phyloP scores from a whole-genome alignment of 2,113 vertebrate genomes.

The Setophaga petechia region DNA sequence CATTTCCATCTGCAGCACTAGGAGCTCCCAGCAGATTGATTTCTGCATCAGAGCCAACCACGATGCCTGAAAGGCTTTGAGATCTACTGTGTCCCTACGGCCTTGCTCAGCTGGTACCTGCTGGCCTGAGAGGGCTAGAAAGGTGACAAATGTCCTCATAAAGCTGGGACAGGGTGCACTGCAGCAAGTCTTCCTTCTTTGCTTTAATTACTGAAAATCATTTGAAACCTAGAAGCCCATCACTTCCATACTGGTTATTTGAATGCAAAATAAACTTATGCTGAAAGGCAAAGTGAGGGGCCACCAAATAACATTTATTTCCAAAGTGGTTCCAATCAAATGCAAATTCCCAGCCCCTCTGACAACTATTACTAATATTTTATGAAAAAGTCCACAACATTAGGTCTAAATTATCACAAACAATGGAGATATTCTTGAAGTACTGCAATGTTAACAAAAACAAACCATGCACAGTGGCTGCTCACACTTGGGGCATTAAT shows the following conservation, averaged over 20 bases:
- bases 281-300: background rate
- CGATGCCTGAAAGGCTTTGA: background rate
- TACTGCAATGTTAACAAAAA: constrained; percentile 42
- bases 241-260: background rate
- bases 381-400: constrained; percentile 39
- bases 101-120: background rate
- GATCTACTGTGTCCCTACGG: background rate
- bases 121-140: background rate
- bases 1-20: background rate
- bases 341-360: constrained; percentile 50
- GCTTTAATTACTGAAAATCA: constrained; percentile 38
- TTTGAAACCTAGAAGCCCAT: background rate
- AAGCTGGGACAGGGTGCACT: background rate
- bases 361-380: constrained; percentile 43
- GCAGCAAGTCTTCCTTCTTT: background rate
- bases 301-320: constrained; percentile 13
- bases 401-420: constrained; percentile 44
- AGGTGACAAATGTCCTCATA: constrained; percentile 14
- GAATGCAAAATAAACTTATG: constrained; percentile 15
- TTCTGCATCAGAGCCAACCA: background rate
- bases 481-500: constrained; percentile 49
- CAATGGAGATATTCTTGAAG: constrained; percentile 47
- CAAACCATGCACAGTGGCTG: background rate
- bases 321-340: constrained; percentile 54
- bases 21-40: background rate